Evolutionary conservation across 2,797 vertebrate species (phyloP), one percentile per base, ranked within the genome.

Genomic region (Champsocephalus esox): DNA sequence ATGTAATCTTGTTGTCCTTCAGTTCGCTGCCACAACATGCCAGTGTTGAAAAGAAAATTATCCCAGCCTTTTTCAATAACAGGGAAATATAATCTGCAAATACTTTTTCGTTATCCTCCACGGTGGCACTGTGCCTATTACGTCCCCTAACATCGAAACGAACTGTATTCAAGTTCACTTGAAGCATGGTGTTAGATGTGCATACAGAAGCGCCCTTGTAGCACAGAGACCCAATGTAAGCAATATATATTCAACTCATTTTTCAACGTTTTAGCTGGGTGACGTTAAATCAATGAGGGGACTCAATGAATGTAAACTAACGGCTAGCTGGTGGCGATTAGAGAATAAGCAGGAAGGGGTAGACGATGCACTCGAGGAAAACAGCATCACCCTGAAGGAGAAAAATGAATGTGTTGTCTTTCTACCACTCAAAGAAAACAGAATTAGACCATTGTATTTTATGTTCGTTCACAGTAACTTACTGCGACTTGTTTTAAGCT

Each of bases 1-100:
- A 50, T 55, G 46, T 75, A 84, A 86, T 85, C 66, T 19, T 73
- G 59, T 87, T 87, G 81, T 46, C 21, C 67, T 64, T 52, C 75
- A 21, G 12, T 79, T 76, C 67, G 59, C 50, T 56, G 43, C 60
- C 32, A 34, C 70, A 66, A 73, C 21, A 65, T 63, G 51, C 9
- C 24, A 12, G 7, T 73, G 81, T 83, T 21, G 19, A 79, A 68
- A 75, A 77, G 54, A 56, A 59, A 70, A 71, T 71, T 12, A 58
- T 9, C 24, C n/a, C 49, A 48, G 14, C 17, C 21, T 2, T 43
- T 65, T 68, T 21, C 19, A 34, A 66, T 64, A 28, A 28, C 66
- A 68, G 13, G 46, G 16, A 68, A 34, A 80, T 66, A 17, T 77
- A 70, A 72, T 48, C 52, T 44, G 24, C 19, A 58, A 60, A 71